phyloP scores from a whole-genome alignment of 2,797 vertebrate species.

The Protonibea diacanthus region DNA sequence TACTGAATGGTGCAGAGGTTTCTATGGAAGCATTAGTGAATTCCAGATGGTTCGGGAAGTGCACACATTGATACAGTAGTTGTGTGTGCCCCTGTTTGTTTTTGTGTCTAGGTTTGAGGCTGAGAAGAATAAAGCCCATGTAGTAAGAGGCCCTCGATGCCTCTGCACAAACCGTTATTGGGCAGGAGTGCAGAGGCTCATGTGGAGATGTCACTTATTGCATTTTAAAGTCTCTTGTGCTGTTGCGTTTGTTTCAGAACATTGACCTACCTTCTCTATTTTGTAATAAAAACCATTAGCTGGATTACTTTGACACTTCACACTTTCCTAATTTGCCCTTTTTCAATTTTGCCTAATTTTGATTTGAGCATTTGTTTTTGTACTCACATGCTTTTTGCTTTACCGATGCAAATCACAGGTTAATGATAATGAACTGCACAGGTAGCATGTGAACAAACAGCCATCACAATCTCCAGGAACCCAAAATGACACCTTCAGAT shows the following conservation, averaged over 20 bases:
- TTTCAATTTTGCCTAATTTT: neutral
- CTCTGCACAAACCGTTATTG: slow-evolving; percentile 13
- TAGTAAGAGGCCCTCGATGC: slow-evolving; percentile 20
- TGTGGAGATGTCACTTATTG: slow-evolving; percentile 1
- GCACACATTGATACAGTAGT: slow-evolving; percentile 47
- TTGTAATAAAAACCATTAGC: neutral
- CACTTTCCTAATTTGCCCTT: neutral
- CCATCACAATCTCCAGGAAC: too few species aligned
- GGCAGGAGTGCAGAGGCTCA: neutral
- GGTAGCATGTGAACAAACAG: neutral
- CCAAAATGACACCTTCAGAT: neutral
- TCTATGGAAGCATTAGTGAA: slow-evolving; percentile 59
- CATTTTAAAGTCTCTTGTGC: neutral
- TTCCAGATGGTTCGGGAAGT: slow-evolving; percentile 63
- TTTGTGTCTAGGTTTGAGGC: slow-evolving; percentile 44
- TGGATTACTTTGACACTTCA: neutral
- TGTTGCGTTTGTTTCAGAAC: neutral
- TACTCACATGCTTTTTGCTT: neutral
- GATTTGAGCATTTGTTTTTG: neutral
- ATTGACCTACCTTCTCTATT: neutral
- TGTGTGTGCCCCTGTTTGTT: slow-evolving; percentile 36
- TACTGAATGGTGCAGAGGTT: slow-evolving; percentile 49
- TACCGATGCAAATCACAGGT: neutral
- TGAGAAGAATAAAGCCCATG: slow-evolving; percentile 40
- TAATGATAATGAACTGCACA: slow-evolving; percentile 5